Percentiles rank a stretch among this genome's conserved stretches.
Conservation (phyloP, 2,888 invertebrate genomes). For the Thelaira solivaga region DNA sequence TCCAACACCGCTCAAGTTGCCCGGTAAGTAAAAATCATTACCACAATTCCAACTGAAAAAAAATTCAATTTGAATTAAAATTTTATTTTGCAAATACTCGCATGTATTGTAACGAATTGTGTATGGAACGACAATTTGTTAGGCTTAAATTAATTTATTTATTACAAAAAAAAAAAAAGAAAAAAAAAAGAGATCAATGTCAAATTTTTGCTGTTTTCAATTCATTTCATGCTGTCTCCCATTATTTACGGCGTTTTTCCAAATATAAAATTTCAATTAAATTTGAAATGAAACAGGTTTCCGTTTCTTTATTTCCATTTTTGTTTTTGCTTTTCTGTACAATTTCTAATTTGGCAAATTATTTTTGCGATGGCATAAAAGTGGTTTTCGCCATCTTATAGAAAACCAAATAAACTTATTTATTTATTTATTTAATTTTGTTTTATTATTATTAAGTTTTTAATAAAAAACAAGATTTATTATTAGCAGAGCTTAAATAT, state of each 20-base stretch:
- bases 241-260: conserved; percentile 24
- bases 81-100: background rate
- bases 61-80: conserved; percentile 45
- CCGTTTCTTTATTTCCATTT: background rate
- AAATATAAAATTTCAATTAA: background rate
- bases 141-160: background rate
- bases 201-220: conserved; percentile 22
- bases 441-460: background rate
- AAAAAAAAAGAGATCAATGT: conserved; percentile 47
- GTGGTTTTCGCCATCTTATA: conserved; percentile 44
- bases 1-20: conserved; percentile 75
- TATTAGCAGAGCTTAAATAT: too few relatives aligned
- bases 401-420: conserved; percentile 22
- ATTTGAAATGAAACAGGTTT: conserved; percentile 28
- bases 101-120: background rate
- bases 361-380: conserved; percentile 9
- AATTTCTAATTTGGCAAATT: background rate
- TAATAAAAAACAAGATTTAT: background rate
- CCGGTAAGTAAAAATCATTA: conserved; percentile 72
- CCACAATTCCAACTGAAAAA: background rate
- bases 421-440: conserved; percentile 21
- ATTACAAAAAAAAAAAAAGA: too few relatives aligned
- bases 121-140: conserved; percentile 13
- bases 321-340: background rate
- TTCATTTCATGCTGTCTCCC: background rate